Evolutionary conservation across 1,140 invertebrate species (phyloP).

Genomic region (Drosophila rufa): DNA sequence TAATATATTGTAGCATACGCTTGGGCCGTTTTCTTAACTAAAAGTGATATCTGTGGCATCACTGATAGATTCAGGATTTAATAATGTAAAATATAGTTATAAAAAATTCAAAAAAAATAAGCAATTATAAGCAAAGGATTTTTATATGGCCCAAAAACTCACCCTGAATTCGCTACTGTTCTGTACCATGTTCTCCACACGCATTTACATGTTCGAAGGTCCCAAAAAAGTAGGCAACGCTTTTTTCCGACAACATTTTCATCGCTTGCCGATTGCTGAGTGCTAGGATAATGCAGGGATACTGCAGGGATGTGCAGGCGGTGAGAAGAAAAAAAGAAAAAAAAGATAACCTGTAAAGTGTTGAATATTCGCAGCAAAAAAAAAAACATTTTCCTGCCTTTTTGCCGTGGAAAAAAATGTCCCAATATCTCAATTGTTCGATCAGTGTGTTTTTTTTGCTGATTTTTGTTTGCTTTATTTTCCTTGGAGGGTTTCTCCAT

Average conservation of each 20-base stretch:
- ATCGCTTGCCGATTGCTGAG: constrained; percentile 8
- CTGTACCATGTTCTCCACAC: neutral
- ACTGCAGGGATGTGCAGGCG: neutral
- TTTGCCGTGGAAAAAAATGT: neutral
- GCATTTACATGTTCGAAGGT: constrained; percentile 14
- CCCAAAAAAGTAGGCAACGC: constrained; percentile 57
- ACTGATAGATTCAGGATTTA: no score
- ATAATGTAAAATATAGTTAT: no score
- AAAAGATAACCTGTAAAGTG: neutral
- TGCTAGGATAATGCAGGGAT: constrained; percentile 4
- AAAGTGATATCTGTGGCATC: no score
- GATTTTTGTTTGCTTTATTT: no score
- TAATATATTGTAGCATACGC: no score
- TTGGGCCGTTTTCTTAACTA: no score
- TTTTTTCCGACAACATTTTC: constrained; percentile 33
- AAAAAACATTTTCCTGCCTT: neutral
- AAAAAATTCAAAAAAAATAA: no score
- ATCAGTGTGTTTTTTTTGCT: neutral
- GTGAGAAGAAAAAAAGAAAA: neutral
- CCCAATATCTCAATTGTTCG: neutral
- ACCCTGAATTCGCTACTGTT: no score
- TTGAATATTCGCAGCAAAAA: neutral
- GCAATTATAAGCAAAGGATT: no score
- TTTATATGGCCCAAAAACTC: no score
- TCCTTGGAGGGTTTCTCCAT: neutral